phyloP scores from a whole-genome alignment of 2,888 invertebrate species.

The Cheiracanthium punctorium region DNA sequence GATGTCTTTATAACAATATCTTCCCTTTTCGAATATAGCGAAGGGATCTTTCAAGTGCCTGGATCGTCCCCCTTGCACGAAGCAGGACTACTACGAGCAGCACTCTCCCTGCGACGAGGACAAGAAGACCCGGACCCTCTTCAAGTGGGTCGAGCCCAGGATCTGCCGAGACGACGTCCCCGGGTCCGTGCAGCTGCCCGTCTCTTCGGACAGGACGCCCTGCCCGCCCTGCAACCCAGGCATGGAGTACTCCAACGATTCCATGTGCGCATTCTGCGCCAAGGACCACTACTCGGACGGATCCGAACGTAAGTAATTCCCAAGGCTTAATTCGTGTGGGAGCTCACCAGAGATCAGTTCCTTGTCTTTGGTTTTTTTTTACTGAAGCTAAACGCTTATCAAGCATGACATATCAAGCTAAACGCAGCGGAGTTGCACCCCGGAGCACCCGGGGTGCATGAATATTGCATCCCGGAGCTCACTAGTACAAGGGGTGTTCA shows the following conservation, averaged over 20 bases:
- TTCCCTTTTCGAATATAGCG: too few relatives aligned
- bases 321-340: too few relatives aligned
- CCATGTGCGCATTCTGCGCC: slow-evolving; percentile 78
- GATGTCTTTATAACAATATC: too few relatives aligned
- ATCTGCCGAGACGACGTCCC: slow-evolving; percentile 78
- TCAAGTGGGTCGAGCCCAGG: slow-evolving; percentile 79
- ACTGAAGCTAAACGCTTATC: too few relatives aligned
- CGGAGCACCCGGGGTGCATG: too few relatives aligned
- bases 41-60: slow-evolving; percentile 78
- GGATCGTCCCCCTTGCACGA: slow-evolving; percentile 77
- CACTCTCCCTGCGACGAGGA: slow-evolving; percentile 78
- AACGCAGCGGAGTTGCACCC: too few relatives aligned
- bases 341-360: too few relatives aligned
- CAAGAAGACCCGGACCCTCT: slow-evolving; percentile 77
- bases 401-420: too few relatives aligned
- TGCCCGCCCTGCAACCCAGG: slow-evolving; percentile 80
- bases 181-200: slow-evolving; percentile 77
- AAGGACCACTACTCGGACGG: slow-evolving; percentile 77
- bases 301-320: slow-evolving; percentile 68
- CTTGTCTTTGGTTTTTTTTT: too few relatives aligned
- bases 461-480: too few relatives aligned
- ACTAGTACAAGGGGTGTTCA: too few relatives aligned
- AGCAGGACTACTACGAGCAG: slow-evolving; percentile 78
- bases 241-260: slow-evolving; percentile 76
- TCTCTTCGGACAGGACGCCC: slow-evolving; percentile 73